A percentile compares a stretch with the other conserved stretches of the same genome.
Evolutionary conservation across 2,113 vertebrate species (phyloP).

Genomic region (Coturnix japonica): DNA sequence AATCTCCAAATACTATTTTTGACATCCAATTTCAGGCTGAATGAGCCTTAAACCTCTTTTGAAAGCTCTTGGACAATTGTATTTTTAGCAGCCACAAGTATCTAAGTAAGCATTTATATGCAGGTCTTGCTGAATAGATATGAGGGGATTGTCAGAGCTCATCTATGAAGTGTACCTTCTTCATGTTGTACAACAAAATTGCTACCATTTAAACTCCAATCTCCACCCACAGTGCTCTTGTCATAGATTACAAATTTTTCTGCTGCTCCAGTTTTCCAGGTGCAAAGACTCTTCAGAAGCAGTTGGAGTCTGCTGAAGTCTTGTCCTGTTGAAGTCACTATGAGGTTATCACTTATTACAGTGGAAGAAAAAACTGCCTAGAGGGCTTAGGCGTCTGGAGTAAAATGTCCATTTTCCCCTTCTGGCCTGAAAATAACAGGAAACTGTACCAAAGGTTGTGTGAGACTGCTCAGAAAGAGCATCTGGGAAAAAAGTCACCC

Average conservation of each 20-base stretch:
- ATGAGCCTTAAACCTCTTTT: not conserved
- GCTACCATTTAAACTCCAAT: not conserved
- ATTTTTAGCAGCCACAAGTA: slow-evolving; percentile 15
- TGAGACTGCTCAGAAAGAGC: not conserved
- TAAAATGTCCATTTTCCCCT: not conserved
- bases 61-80: not conserved
- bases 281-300: not conserved
- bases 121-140: not conserved
- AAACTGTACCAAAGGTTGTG: slow-evolving; percentile 19
- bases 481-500: not conserved
- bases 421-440: not conserved
- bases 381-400: not conserved
- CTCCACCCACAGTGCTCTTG: not conserved
- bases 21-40: not conserved
- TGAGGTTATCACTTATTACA: not conserved
- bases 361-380: not conserved
- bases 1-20: slow-evolving; percentile 27
- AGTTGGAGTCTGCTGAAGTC: not conserved
- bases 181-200: not conserved
- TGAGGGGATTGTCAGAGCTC: not conserved
- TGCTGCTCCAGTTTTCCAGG: not conserved
- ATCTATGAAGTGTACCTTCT: not conserved
- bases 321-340: not conserved
- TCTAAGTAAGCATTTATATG: not conserved
- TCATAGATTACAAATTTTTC: not conserved